Conservation (phyloP, 2,888 invertebrate genomes). For the Malthinus flaveolus region DNA sequence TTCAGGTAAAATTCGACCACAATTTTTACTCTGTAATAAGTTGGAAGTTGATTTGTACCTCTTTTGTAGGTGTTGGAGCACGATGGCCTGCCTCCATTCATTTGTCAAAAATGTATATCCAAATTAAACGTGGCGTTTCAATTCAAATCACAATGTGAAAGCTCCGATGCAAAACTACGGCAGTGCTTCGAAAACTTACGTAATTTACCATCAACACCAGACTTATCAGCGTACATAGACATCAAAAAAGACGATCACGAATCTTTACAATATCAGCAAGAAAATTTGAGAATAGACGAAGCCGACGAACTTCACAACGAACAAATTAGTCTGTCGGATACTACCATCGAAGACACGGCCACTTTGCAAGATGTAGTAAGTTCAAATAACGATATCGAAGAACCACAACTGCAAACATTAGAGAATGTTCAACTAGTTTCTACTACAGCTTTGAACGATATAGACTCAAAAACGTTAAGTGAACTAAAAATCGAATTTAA, state of each 20-base stretch:
- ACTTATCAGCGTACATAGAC: constrained; percentile 46
- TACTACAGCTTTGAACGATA: constrained; percentile 22
- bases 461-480: constrained; percentile 35
- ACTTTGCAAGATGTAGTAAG: constrained; percentile 13
- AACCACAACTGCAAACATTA: constrained; percentile 34
- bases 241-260: constrained; percentile 42
- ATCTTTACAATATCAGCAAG: constrained; percentile 5
- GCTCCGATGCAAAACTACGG: constrained; percentile 50
- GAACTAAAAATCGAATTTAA: constrained; percentile 44
- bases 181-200: constrained; percentile 48
- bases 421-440: constrained; percentile 40
- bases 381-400: constrained; percentile 20
- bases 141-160: constrained; percentile 54
- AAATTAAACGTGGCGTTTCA: constrained; percentile 53
- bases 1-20: too few relatives aligned
- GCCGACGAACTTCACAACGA: constrained; percentile 7
- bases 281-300: constrained; percentile 3
- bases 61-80: constrained; percentile 49
- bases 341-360: constrained; percentile 7
- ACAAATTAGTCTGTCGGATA: constrained; percentile 2
- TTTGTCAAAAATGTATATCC: constrained; percentile 53
- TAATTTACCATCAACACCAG: constrained; percentile 43
- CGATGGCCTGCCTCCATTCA: constrained; percentile 52
- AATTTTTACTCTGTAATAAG: not conserved
- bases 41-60: not conserved